Evolutionary conservation across 2,888 invertebrate genomes (phyloP).

Genomic region (Meganola albula): DNA sequence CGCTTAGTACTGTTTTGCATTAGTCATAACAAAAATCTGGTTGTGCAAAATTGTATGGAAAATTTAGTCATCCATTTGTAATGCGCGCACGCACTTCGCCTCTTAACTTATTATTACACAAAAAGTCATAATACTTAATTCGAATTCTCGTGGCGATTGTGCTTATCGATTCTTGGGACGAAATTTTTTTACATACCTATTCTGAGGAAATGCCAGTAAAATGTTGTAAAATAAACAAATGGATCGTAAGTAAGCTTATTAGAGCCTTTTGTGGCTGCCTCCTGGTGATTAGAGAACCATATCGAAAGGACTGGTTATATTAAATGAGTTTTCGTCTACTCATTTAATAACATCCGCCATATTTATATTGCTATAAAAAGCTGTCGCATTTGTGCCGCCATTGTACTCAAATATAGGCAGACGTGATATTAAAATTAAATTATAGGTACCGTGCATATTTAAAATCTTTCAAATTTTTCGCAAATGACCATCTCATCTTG

Average conservation of each 20-base stretch:
- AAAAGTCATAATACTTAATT: constrained; percentile 36
- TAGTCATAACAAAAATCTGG: constrained; percentile 35
- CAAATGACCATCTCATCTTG: constrained; percentile 50
- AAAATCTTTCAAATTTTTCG: constrained; percentile 47
- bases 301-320: constrained; percentile 11
- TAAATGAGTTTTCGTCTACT: constrained; percentile 30
- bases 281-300: too few relatives aligned
- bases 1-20: constrained; percentile 16
- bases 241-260: too few relatives aligned
- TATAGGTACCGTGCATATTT: constrained; percentile 23
- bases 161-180: constrained; percentile 29
- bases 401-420: constrained; percentile 37
- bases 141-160: constrained; percentile 28
- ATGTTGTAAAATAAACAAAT: too few relatives aligned
- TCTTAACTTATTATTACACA: constrained; percentile 50
- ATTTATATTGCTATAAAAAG: constrained; percentile 38
- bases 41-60: constrained; percentile 36
- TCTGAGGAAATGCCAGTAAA: too few relatives aligned
- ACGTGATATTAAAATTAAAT: constrained; percentile 24
- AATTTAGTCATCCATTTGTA: constrained; percentile 66
- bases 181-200: too few relatives aligned
- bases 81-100: constrained; percentile 55
- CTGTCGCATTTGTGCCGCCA: constrained; percentile 42
- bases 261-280: too few relatives aligned
- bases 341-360: constrained; percentile 54